Percentiles rank a stretch among this genome's conserved stretches.
Evolutionary conservation across 2,888 invertebrate genomes (phyloP).

Genomic region (Hylaea fasciaria): DNA sequence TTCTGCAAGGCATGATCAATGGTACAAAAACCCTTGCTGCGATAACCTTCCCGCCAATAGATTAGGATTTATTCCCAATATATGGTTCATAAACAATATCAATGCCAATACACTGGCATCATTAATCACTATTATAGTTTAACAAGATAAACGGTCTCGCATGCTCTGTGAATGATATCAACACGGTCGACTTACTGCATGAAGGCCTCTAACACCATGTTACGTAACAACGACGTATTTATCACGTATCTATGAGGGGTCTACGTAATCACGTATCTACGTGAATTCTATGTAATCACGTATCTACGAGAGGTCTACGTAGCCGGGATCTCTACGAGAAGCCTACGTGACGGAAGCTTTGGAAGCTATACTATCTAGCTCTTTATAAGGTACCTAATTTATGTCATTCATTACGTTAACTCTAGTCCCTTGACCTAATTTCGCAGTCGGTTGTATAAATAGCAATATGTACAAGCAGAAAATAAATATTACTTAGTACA

Average conservation of each 20-base stretch:
- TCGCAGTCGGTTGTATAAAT: too few species aligned
- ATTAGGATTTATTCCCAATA: not conserved
- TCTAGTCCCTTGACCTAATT: too few species aligned
- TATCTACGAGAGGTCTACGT: conserved; percentile 13
- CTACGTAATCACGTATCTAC: conserved; percentile 1
- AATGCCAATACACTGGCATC: conserved; percentile 4
- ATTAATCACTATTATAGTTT: conserved; percentile 8
- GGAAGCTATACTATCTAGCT: not conserved
- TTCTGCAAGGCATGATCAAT: too few species aligned
- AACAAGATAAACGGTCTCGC: conserved; percentile 10
- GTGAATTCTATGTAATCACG: conserved; percentile 11
- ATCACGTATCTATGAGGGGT: conserved; percentile 3
- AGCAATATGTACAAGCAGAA: too few species aligned
- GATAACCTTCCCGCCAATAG: too few species aligned
- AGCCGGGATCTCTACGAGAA: too few species aligned
- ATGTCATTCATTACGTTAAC: not conserved
- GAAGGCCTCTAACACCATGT: conserved; percentile 2
- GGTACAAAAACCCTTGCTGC: too few species aligned
- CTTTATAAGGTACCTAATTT: not conserved
- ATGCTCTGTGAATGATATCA: too few species aligned
- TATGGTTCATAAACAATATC: not conserved
- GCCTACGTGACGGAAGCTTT: conserved; percentile 19
- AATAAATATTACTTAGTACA: too few species aligned
- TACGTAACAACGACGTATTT: conserved; percentile 7
- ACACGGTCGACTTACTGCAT: not conserved